A percentile compares a stretch with the other conserved stretches of the same genome.
These are phyloP conservation scores for Silurus asotus DNA, from an alignment of 2,113 vertebrate species.

Conservation along the genomic window DNA sequence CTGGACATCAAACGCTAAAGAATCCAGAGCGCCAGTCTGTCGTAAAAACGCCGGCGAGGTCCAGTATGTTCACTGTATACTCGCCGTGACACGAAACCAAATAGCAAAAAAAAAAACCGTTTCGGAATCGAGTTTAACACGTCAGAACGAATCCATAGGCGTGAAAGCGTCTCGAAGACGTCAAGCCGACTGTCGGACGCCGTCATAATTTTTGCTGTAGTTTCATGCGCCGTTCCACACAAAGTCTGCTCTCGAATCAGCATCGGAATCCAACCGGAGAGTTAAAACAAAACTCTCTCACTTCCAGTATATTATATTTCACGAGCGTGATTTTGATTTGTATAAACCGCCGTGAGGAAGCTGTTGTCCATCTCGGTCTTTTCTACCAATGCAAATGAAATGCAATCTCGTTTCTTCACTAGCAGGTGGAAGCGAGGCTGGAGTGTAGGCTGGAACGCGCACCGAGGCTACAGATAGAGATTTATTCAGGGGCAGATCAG, in stretches of 20 bases:
- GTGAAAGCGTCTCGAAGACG: neutral
- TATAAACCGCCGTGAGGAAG: neutral
- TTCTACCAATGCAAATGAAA: constrained; percentile 17
- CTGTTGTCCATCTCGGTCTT: neutral
- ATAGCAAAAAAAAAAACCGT: neutral
- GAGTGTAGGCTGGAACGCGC: constrained; percentile 19
- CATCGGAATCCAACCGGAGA: no score
- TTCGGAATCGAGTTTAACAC: neutral
- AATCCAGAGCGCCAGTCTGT: no score
- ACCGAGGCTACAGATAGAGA: constrained; percentile 18
- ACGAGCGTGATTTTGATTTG: no score
- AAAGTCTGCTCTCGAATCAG: neutral
- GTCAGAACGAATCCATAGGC: neutral
- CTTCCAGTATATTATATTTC: no score
- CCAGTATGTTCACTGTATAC: neutral
- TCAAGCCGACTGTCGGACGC: neutral
- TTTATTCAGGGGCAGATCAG: constrained; percentile 32
- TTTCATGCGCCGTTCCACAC: neutral
- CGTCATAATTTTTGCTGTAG: neutral
- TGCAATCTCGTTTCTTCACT: neutral
- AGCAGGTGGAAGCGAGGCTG: constrained; percentile 2
- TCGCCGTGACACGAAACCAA: neutral
- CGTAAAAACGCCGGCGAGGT: no score
- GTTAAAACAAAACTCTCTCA: no score
- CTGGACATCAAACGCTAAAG: no score